Percentiles rank a stretch among this genome's conserved stretches.
These are phyloP conservation scores for Pao palembangensis DNA, from an alignment of 2,113 vertebrate genomes.

Conservation along the genomic window DNA sequence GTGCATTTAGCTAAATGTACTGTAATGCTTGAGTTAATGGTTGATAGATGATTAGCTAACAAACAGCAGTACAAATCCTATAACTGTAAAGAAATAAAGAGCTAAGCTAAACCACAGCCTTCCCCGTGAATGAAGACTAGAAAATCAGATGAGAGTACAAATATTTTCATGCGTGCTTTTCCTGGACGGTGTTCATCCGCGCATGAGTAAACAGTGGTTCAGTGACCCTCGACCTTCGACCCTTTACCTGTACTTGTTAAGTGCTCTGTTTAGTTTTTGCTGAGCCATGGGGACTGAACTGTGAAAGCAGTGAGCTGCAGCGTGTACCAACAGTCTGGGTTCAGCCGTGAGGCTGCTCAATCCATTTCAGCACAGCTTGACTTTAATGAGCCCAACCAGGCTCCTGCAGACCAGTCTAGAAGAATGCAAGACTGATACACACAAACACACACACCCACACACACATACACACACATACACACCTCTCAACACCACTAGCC, in stretches of 20 bases:
- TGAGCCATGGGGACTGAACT: slow-evolving; percentile 54
- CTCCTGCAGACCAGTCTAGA: slow-evolving; percentile 33
- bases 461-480: slow-evolving; percentile 32
- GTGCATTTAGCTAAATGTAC: too few species aligned
- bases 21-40: too few species aligned
- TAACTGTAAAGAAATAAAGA: too few species aligned
- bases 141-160: too few species aligned
- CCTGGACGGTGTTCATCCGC: slow-evolving; percentile 25
- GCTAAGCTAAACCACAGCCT: too few species aligned
- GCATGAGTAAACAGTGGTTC: slow-evolving; percentile 45
- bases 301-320: slow-evolving; percentile 56
- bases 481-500: slow-evolving; percentile 36
- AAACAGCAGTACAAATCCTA: too few species aligned
- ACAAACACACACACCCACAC: slow-evolving; percentile 32
- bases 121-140: too few species aligned
- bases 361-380: slow-evolving; percentile 64
- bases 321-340: slow-evolving; percentile 61
- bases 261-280: slow-evolving; percentile 65
- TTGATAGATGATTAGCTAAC: too few species aligned
- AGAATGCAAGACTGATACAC: slow-evolving; percentile 31
- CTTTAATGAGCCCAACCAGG: slow-evolving; percentile 64
- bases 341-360: slow-evolving; percentile 67
- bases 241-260: slow-evolving; percentile 63
- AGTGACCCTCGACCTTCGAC: slow-evolving; percentile 46
- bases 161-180: neutral